Base-by-base conservation (phyloP, 1,140 invertebrate genomes). In the Akabosia matsudoensis region DNA sequence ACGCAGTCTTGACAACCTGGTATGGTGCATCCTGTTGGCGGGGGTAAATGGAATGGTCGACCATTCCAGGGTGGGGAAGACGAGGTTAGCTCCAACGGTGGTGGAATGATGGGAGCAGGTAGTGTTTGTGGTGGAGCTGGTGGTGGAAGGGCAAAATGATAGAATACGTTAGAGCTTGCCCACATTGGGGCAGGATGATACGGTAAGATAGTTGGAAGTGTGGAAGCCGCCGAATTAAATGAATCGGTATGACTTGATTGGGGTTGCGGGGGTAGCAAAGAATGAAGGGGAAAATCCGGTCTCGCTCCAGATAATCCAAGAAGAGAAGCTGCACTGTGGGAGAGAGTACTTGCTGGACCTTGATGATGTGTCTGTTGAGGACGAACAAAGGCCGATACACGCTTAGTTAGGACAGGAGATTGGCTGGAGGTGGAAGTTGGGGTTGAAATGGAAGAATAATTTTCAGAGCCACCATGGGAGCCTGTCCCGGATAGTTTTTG, bases 131-230 rank as follows among this genome's bases (percentile, higher is more conserved):
- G 78, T 31, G 70, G 33, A 18, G 76, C 51, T 13, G 22, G 37
- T 18, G 76, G 78, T 33, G 80, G 79, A 0, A 81, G 75, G 22
- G 80, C 78, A 77, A 81, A 81, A 45, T 81, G 80, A 45, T 81
- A 81, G 37, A 81, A 81, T 0, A 81, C 76, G 37, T 81, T 81
- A 1, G 78, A 79, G 79, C 77, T 79, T 0, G 78, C 78, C 80
- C 78, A 79, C 73, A 79, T 74, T 26, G 80, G 80, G 22, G 80
- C 71, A 16, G 80, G 70, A 67, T 79, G 80, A 71, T 81, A 81
- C 1, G 80, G 80, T 0, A 81, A 37, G n/a, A 81, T 78, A 31
- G 76, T 67, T 24, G 34, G 26, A 22, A 33, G 34, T 31, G 70
- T 74, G 0, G 75, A 28, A 33, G 75, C n/a, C 16, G 67, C 64